Evolutionary conservation across 2,113 vertebrate species (phyloP).

Genomic region (Physeter macrocephalus): DNA sequence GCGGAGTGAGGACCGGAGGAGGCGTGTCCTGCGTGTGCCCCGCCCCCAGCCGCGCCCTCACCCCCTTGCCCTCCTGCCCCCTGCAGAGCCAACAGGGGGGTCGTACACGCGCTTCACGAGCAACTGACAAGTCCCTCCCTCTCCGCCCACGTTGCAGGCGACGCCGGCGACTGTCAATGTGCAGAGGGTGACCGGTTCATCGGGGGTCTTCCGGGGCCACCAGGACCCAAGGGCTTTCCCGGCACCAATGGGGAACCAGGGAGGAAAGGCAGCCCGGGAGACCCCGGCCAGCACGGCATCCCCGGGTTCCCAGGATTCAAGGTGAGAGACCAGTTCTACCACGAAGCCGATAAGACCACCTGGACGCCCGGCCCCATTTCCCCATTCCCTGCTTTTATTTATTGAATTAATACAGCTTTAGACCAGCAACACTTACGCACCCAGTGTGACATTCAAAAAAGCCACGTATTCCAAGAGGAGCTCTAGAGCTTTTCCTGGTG

Average conservation of each 20-base stretch:
- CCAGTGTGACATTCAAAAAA: not conserved
- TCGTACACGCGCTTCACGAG: rapidly evolving
- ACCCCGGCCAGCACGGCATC: slow-evolving; percentile 84
- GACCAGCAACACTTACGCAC: rapidly evolving
- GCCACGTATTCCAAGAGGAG: rapidly evolving
- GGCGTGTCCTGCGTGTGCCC: rapidly evolving
- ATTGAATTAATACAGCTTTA: not conserved
- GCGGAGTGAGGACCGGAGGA: not conserved
- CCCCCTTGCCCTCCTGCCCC: not conserved
- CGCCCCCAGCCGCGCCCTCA: rapidly evolving
- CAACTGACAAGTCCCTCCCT: not conserved
- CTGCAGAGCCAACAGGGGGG: not conserved
- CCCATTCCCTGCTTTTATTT: not conserved
- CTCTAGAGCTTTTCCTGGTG: not conserved
- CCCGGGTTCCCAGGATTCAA: slow-evolving; percentile 81
- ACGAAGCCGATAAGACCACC: rapidly evolving
- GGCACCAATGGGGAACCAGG: slow-evolving; percentile 77
- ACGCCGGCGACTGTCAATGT: slow-evolving; percentile 81
- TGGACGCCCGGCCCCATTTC: no score
- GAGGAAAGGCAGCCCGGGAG: slow-evolving; percentile 78
- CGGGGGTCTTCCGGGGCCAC: slow-evolving; percentile 72
- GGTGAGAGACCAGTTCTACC: slow-evolving; percentile 68
- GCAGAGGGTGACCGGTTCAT: slow-evolving; percentile 52
- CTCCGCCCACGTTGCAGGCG: slow-evolving; percentile 67
- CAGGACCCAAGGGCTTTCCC: slow-evolving; percentile 79